phyloP scores from a whole-genome alignment of 2,888 invertebrate genomes.

The Coecobrya sp. region DNA sequence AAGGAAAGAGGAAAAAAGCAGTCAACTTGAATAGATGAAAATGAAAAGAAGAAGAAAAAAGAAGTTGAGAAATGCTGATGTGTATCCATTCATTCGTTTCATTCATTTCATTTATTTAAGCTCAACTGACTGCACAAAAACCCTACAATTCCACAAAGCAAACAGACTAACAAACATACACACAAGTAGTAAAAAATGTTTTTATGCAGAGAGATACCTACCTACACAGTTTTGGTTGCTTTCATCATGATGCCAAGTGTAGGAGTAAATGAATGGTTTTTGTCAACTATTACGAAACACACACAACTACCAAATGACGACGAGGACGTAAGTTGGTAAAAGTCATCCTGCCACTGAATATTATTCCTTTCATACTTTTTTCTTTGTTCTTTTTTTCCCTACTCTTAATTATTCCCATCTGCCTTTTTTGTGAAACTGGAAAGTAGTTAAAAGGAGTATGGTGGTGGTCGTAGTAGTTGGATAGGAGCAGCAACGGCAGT shows the following conservation, averaged over 20 bases:
- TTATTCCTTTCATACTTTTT: conserved; percentile 37
- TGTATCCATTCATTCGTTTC: conserved; percentile 73
- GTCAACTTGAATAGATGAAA: conserved; percentile 65
- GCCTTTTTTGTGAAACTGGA: conserved; percentile 68
- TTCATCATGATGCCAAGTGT: background rate
- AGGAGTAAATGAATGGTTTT: background rate
- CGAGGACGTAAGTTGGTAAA: conserved; percentile 43
- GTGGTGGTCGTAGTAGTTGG: background rate
- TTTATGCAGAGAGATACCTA: background rate
- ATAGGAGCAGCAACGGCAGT: background rate
- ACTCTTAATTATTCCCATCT: conserved; percentile 82
- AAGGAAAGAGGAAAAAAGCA: conserved; percentile 39
- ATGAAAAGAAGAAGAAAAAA: conserved; percentile 22
- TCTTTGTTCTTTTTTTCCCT: conserved; percentile 45
- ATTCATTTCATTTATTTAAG: conserved; percentile 65
- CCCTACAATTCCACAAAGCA: background rate
- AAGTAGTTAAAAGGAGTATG: conserved; percentile 49
- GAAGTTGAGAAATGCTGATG: conserved; percentile 60
- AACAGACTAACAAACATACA: conserved; percentile 1
- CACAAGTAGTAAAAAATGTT: background rate
- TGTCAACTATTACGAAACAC: conserved; percentile 10
- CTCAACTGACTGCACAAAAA: conserved; percentile 59
- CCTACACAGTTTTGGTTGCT: background rate
- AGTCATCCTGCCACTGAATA: conserved; percentile 56
- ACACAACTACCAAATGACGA: conserved; percentile 23